These are phyloP conservation scores for Cololabis saira DNA, from an alignment of 2,113 vertebrate genomes.

Conservation along the genomic window DNA sequence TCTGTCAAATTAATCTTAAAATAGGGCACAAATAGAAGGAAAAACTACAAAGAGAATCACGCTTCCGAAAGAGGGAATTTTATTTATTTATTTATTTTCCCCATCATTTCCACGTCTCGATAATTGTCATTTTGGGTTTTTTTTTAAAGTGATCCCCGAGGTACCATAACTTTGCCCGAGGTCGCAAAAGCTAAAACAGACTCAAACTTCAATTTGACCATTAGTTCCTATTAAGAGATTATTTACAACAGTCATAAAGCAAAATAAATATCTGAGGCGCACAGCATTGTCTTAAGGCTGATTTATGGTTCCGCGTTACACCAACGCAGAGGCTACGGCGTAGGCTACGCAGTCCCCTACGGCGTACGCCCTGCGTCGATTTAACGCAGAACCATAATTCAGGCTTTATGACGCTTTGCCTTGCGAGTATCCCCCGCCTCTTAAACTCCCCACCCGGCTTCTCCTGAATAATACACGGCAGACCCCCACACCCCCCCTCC, in stretches of 20 bases:
- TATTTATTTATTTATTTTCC: background rate
- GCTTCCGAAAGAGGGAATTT: background rate
- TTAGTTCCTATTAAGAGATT: conserved; percentile 48
- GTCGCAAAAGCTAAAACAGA: conserved; percentile 36
- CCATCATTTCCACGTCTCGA: background rate
- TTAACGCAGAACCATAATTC: too few species aligned
- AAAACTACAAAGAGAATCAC: background rate
- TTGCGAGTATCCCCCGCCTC: conserved; percentile 49
- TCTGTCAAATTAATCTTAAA: conserved; percentile 18
- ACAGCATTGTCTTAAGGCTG: conserved; percentile 72
- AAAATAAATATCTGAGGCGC: conserved; percentile 55
- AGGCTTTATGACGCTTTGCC: conserved; percentile 57
- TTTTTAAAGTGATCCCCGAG: conserved; percentile 26
- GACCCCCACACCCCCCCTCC: conserved; percentile 1
- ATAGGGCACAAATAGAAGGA: background rate
- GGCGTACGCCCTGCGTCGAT: too few species aligned
- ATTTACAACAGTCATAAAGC: conserved; percentile 37
- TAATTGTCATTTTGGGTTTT: conserved; percentile 18
- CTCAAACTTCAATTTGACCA: conserved; percentile 36
- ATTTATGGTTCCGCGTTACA: too few species aligned
- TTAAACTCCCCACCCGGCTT: conserved; percentile 71
- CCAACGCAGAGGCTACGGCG: too few species aligned
- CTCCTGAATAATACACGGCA: conserved; percentile 69
- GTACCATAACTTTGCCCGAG: conserved; percentile 22
- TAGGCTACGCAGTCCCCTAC: too few species aligned